Evolutionary conservation across 2,797 vertebrate species (phyloP).

Genomic region (Heteromormyrus szaboi): DNA sequence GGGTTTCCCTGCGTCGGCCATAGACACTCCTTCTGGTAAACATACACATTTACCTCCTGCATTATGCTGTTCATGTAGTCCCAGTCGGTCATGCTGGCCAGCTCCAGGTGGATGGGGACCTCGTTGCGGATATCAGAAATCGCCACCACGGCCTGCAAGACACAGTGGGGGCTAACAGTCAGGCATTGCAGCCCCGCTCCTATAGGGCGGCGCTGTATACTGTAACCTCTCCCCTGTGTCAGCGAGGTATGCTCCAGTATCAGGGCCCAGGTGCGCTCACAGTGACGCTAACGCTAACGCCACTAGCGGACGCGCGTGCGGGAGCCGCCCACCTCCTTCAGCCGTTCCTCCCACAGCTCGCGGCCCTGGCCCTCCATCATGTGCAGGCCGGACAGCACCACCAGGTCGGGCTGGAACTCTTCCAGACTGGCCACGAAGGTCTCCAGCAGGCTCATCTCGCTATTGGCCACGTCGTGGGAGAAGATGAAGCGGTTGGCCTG

Average conservation of each 20-base stretch:
- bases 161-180: neutral
- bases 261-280: neutral
- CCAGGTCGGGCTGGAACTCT: constrained; percentile 86
- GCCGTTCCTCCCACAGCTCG: constrained; percentile 71
- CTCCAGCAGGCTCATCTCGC: constrained; percentile 83
- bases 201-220: neutral
- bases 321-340: constrained; percentile 64
- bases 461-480: constrained; percentile 91
- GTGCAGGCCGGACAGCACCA: constrained; percentile 92
- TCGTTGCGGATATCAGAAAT: constrained; percentile 78
- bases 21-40: constrained; percentile 24
- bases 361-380: constrained; percentile 96
- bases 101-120: constrained; percentile 85
- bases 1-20: neutral
- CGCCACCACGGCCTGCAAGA: constrained; percentile 69
- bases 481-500: constrained; percentile 96
- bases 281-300: neutral
- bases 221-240: neutral
- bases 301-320: neutral
- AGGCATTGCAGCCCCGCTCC: neutral
- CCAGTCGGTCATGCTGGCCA: constrained; percentile 93
- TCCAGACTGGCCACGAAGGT: constrained; percentile 88
- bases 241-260: neutral
- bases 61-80: constrained; percentile 88
- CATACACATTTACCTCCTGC: constrained; percentile 78